These are phyloP conservation scores for Acronicta aceris DNA, from an alignment of 2,888 invertebrate species.

Conservation along the genomic window DNA sequence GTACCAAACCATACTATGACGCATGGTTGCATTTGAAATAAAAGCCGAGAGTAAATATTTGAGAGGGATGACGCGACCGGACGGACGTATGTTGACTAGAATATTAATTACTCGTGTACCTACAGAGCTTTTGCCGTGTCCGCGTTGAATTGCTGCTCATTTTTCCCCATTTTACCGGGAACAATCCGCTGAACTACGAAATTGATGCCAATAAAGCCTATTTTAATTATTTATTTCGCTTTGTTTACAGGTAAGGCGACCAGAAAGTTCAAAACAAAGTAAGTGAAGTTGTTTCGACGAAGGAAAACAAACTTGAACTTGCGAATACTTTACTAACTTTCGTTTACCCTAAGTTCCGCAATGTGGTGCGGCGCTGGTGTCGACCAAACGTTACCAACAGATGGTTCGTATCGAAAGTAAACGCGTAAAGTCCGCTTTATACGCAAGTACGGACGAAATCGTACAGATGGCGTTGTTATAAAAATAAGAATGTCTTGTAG, in stretches of 20 bases:
- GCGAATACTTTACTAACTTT: slow-evolving; percentile 59
- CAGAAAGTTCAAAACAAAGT: slow-evolving; percentile 15
- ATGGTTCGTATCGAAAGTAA: slow-evolving; percentile 58
- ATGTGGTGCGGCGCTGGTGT: slow-evolving; percentile 61
- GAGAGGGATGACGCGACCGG: slow-evolving; percentile 60
- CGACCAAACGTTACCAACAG: slow-evolving; percentile 44
- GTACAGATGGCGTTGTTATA: slow-evolving; percentile 66
- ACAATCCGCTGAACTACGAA: slow-evolving; percentile 19
- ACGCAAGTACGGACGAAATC: slow-evolving; percentile 50
- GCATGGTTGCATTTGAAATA: slow-evolving; percentile 61
- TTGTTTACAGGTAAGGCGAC: slow-evolving; percentile 55
- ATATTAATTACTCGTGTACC: slow-evolving; percentile 70
- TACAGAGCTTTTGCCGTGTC: slow-evolving; percentile 49
- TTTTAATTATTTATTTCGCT: slow-evolving; percentile 41
- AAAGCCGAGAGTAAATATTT: slow-evolving; percentile 71
- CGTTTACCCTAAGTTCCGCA: slow-evolving; percentile 55
- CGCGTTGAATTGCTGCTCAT: slow-evolving; percentile 42
- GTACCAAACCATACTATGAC: slow-evolving; percentile 52
- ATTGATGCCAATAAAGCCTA: slow-evolving; percentile 16
- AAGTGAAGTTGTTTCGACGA: slow-evolving; percentile 33
- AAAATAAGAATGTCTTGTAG: not conserved
- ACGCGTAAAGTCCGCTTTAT: slow-evolving; percentile 32
- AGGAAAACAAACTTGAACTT: slow-evolving; percentile 27
- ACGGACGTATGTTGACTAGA: slow-evolving; percentile 68
- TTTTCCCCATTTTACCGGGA: slow-evolving; percentile 39